Evolutionary conservation across 2,113 vertebrate species (phyloP), one percentile per base, ranked within the genome.

Genomic region (Passer domesticus): DNA sequence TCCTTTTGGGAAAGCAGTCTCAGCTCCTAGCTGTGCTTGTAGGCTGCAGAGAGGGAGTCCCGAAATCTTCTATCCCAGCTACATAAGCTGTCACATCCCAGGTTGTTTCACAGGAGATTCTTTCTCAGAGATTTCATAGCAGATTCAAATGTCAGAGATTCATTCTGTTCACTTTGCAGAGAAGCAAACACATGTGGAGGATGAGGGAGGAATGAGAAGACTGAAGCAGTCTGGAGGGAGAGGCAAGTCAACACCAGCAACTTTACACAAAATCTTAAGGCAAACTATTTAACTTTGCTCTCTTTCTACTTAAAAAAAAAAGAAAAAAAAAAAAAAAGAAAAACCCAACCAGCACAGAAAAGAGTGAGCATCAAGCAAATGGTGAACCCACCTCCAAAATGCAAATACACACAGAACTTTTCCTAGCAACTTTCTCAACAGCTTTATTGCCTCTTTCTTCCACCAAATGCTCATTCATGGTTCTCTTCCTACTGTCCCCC

Each of bases 161-260:
- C 3, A 2, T 13, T 37, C 28, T 49, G n/a, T 37, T 53, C 0
- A 0, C 33, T 68, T 44, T 1, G 1, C 50, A 78, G 19, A 39
- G 37, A 81, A 67, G 19, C 4, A 2, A 88, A 49, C 1, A 1
- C 7, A 13, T 0, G 2, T 25, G 20, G 39, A 73, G 7, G 27
- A 74, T 43, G 10, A 84, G 17, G 24, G 22, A 91, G 13, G 28
- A 25, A 13, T 10, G 15, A 75, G 50, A 86, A 81, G 13, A 49
- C 17, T 63, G 55, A 83, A 69, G 27, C 7, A 46, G 59, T 41
- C 24, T 53, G 50, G 18, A 63, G 1, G 59, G 59, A 68, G 23
- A 39, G 17, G 24, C 25, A 53, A 52, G 27, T 11, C 23, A 95
- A 27, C 10, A 31, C 14, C 44, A 59, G 9, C 49, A 92, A 53